Base-by-base conservation (phyloP, 2,113 vertebrate genomes). In the Hipposideros armiger region DNA sequence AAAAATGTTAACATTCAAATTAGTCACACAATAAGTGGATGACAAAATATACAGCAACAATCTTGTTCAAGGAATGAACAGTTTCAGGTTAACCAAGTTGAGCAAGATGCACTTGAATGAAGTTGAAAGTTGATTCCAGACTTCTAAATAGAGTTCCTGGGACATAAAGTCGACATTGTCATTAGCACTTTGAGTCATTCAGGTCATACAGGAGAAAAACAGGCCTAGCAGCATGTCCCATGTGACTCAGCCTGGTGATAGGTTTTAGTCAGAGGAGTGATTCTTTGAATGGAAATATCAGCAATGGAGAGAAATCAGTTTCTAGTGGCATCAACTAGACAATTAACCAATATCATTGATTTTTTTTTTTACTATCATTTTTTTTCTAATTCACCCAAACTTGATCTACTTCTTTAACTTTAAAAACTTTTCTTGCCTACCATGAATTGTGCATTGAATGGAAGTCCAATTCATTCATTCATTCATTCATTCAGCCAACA, bases 1-100 rank as follows among this genome's bases (percentile, higher is more conserved):
- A 87, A 96, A 95, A 97, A 96, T 97, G 93, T 93, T 97, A 97
- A 91, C 89, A 84, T 97, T 97, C 77, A 95, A 84, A 96, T 96
- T 96, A 92, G 93, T 97, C 91, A 91, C 73, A 87, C 74, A 94
- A 70, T 40, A 66, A 96, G 72, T 84, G 86, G 73, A 62, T 95
- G 91, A 95, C 72, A 83, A 91, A 96, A 97, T 91, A 92, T 82
- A 69, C 26, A 81, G 54, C 69, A 94, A 58, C 45, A 67, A 58
- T 92, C 73, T 72, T 95, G 36, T 84, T 92, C 64, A 95, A 82
- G 64, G 88, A 93, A 87, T 24, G 36, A 95, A 36, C 47, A 90
- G 17, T 89, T 96, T 97, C 97, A 42, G 87, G 95, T 90, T 95
- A 81, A 84, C 83, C 88, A 89, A 62, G 82, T 76, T 47, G 42